Conservation (phyloP, 2,888 invertebrate genomes). For the Trisateles emortualis region DNA sequence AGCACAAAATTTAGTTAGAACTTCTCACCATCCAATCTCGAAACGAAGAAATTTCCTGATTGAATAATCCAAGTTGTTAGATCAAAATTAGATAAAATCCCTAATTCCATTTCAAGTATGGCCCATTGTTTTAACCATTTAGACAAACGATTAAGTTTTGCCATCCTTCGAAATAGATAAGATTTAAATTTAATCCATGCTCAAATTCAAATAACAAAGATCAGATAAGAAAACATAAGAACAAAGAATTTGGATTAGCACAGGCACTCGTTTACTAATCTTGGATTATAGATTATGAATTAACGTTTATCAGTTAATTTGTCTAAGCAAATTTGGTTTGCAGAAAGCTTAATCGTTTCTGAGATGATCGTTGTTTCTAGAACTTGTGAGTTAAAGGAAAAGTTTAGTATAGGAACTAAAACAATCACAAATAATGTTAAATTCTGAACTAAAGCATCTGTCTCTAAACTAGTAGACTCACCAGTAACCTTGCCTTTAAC, state of each 20-base stretch:
- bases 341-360: slow-evolving; percentile 20
- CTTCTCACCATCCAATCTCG: slow-evolving; percentile 9
- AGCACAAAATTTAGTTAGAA: neutral
- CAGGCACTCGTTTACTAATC: slow-evolving; percentile 39
- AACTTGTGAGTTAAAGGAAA: slow-evolving; percentile 16
- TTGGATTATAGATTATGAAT: slow-evolving; percentile 50
- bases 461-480: neutral
- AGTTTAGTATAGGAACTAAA: neutral
- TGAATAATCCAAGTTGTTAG: slow-evolving; percentile 41
- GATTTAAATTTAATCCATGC: slow-evolving; percentile 47
- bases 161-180: slow-evolving; percentile 48
- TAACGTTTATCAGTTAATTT: slow-evolving; percentile 50
- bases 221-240: slow-evolving; percentile 47
- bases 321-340: slow-evolving; percentile 31
- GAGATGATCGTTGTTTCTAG: slow-evolving; percentile 29
- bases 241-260: slow-evolving; percentile 47
- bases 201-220: slow-evolving; percentile 45
- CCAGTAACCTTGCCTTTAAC: slow-evolving; percentile 9
- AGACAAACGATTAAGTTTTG: slow-evolving; percentile 49
- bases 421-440: too few relatives aligned
- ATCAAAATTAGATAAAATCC: slow-evolving; percentile 38
- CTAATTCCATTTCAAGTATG: slow-evolving; percentile 37
- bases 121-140: slow-evolving; percentile 41
- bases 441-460: too few relatives aligned
- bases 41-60: slow-evolving; percentile 24